Base-by-base conservation (phyloP, 2,888 invertebrate species). In the Himalopsyche anomala region DNA sequence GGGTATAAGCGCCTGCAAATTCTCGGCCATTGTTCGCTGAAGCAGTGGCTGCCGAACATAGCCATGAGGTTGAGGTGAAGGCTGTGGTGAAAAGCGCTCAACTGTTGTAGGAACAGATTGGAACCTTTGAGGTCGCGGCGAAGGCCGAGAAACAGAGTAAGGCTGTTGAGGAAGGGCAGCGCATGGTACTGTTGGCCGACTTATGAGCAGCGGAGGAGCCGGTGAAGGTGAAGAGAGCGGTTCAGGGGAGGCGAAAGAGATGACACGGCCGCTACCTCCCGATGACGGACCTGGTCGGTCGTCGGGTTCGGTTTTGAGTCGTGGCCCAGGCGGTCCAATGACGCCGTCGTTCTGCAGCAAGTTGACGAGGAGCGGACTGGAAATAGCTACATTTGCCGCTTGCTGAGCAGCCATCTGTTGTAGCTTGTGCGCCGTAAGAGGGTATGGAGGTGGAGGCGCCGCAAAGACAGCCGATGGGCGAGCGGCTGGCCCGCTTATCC, bases 331-430 rank as follows among this genome's bases (percentile, higher is more conserved):
- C 15, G 74, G 74, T 28, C 74, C 74, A 38, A 74, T 12, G 36
- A 36, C 74, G 12, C 74, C 74, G 5, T 98, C 98, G 90, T 97
- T 98, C 92, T 98, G 98, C 89, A 98, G 93, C 89, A 98, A 92
- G 92, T 98, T 98, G 54, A 98, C 98, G 89, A 98, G 93, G 89
- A 98, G 92, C 38, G 98, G 98, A 90, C 98, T 98, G 89, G 95
- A 97, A 91, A 96, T 95, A 85, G 96, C 96, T 89, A 96, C 96
- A 88, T 95, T 93, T 83, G 92, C 90, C 51, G 90, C 89, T 85
- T 90, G 89, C 55, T 91, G 89, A 86, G 93, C 89, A 89, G 82
- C 89, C 74, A 74, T 74, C 74, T 74, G 74, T 15, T 51, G 51
- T 36, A 74, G 74, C 8, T 74, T 74, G 74, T 74, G 74, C 4